Conservation (phyloP, 35 echinoderm and acorn worm species). For the Chiridota heheva region DNA sequence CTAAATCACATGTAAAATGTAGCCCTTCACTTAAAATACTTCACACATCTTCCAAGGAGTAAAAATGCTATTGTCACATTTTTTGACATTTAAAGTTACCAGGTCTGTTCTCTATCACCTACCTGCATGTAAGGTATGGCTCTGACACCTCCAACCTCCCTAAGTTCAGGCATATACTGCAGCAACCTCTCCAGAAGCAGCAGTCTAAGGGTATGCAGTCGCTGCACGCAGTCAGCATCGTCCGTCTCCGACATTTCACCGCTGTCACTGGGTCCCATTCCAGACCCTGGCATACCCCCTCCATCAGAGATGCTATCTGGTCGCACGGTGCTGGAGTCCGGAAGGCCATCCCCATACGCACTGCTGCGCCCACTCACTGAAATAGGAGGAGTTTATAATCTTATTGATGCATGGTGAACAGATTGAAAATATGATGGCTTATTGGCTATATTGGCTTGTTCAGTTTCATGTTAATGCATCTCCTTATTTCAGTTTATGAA, state of each 20-base stretch:
- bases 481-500: no score
- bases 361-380: conserved; percentile 95
- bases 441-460: no score
- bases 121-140: conserved; percentile 99
- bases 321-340: conserved; percentile 45
- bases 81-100: no score
- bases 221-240: conserved; percentile 64
- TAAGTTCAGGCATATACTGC: conserved; percentile 87
- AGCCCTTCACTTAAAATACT: no score
- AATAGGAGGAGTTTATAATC: not conserved
- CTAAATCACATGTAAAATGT: no score
- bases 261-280: conserved; percentile 38
- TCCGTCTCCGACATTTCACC: conserved; percentile 45
- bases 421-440: no score
- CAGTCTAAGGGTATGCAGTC: conserved; percentile 80
- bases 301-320: conserved; percentile 62
- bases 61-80: no score
- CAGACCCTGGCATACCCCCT: conserved; percentile 37
- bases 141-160: conserved; percentile 90
- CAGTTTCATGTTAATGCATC: no score
- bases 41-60: no score
- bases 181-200: conserved; percentile 85
- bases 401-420: no score
- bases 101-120: not conserved
- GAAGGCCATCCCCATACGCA: conserved; percentile 84